Percentiles rank a stretch among this genome's conserved stretches.
Evolutionary conservation across 2,888 invertebrate genomes (phyloP).

Genomic region (Thymelicus sylvestris): DNA sequence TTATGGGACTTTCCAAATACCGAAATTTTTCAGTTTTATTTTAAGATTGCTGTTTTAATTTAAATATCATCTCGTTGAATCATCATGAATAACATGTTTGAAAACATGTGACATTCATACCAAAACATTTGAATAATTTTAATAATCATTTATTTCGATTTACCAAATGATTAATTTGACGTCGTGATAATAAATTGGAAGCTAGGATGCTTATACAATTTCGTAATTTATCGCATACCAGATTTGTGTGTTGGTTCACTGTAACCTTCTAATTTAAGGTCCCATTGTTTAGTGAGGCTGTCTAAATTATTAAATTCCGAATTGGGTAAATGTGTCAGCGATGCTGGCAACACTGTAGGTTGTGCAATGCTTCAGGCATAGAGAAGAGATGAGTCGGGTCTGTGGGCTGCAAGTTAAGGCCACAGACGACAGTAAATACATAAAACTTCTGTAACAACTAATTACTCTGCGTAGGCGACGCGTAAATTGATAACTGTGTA

Average conservation of each 20-base stretch:
- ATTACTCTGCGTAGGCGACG: constrained; percentile 57
- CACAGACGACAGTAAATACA: constrained; percentile 72
- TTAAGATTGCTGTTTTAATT: no score
- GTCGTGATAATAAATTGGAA: constrained; percentile 31
- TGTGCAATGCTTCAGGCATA: constrained; percentile 63
- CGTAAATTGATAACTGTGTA: constrained; percentile 46
- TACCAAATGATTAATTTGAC: constrained; percentile 27
- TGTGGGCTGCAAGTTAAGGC: constrained; percentile 77
- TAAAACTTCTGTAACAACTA: constrained; percentile 60
- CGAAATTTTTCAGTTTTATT: no score
- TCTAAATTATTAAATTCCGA: constrained; percentile 69
- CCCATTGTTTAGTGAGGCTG: constrained; percentile 71
- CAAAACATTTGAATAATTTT: not conserved
- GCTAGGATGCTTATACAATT: constrained; percentile 31
- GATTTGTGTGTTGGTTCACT: constrained; percentile 35
- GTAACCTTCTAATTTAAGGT: constrained; percentile 67
- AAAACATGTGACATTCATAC: no score
- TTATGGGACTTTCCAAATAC: no score
- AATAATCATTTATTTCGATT: constrained; percentile 4
- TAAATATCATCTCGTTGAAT: no score
- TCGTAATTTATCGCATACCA: constrained; percentile 38
- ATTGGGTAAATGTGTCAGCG: constrained; percentile 75
- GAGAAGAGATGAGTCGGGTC: constrained; percentile 43
- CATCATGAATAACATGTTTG: no score
- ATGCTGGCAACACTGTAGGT: constrained; percentile 51